A percentile compares a stretch with the other conserved stretches of the same genome.
Conservation (phyloP, 2,113 vertebrate species). For the Scortum barcoo region DNA sequence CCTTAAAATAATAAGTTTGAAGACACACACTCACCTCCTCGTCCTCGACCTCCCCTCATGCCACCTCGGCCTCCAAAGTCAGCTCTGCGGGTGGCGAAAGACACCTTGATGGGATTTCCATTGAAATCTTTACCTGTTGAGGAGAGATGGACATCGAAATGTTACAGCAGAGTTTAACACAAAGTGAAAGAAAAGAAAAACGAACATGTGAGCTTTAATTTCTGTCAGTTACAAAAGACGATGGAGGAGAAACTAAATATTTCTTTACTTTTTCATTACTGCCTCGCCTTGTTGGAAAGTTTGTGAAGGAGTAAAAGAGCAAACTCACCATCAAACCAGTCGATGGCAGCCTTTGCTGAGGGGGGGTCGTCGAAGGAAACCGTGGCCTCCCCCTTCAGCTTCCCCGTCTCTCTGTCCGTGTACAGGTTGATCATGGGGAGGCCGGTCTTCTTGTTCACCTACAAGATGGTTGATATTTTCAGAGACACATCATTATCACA, state of each 20-base stretch:
- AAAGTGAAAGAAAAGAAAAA: neutral
- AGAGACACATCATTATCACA: no score
- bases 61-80: conserved; percentile 90
- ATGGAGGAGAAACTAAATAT: no score
- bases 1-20: neutral
- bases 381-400: conserved; percentile 93
- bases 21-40: conserved; percentile 81
- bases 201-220: no score
- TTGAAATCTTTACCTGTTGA: conserved; percentile 90
- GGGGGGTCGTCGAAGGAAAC: conserved; percentile 94
- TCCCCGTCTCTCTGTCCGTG: conserved; percentile 92
- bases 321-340: conserved; percentile 91
- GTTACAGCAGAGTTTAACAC: neutral
- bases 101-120: conserved; percentile 92
- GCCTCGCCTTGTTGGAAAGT: neutral
- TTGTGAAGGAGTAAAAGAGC: neutral
- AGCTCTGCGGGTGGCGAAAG: conserved; percentile 90
- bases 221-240: no score
- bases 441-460: conserved; percentile 94
- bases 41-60: conserved; percentile 86
- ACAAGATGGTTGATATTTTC: neutral
- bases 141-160: neutral
- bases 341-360: conserved; percentile 92
- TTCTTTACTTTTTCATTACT: no score
- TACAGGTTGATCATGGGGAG: conserved; percentile 96